phyloP scores from a whole-genome alignment of 2,113 vertebrate species.

The Brachypteracias leptosomus region DNA sequence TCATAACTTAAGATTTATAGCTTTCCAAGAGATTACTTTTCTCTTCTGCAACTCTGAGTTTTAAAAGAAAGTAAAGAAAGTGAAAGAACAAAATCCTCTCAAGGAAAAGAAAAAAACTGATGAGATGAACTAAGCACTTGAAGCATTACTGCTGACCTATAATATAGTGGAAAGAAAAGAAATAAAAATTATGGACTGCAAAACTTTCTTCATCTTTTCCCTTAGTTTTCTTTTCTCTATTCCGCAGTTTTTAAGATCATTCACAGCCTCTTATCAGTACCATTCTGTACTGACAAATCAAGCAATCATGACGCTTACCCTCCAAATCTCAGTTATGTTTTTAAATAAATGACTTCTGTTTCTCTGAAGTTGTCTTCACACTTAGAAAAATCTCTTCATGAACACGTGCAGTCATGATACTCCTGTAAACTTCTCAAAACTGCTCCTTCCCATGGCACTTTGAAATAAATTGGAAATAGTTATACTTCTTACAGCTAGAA shows the following conservation, averaged over 20 bases:
- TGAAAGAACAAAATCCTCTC: neutral
- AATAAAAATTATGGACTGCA: neutral
- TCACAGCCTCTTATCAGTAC: neutral
- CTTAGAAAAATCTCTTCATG: neutral
- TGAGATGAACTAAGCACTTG: neutral
- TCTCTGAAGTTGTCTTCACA: neutral
- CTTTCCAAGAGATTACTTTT: neutral
- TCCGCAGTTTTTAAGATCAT: neutral
- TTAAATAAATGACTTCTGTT: neutral
- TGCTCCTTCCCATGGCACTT: neutral
- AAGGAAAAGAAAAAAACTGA: neutral
- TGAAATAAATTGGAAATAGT: neutral
- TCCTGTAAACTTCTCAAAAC: neutral
- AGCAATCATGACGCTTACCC: neutral
- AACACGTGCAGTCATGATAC: neutral
- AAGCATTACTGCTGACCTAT: neutral
- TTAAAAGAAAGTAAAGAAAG: neutral
- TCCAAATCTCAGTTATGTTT: neutral
- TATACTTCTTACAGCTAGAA: neutral
- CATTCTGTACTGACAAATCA: neutral
- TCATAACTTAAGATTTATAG: neutral
- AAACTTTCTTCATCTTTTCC: neutral
- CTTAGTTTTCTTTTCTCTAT: neutral
- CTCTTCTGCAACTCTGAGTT: neutral
- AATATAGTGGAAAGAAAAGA: neutral